phyloP scores from a whole-genome alignment of 2,797 vertebrate species.

The Chloroceryle amazona region DNA sequence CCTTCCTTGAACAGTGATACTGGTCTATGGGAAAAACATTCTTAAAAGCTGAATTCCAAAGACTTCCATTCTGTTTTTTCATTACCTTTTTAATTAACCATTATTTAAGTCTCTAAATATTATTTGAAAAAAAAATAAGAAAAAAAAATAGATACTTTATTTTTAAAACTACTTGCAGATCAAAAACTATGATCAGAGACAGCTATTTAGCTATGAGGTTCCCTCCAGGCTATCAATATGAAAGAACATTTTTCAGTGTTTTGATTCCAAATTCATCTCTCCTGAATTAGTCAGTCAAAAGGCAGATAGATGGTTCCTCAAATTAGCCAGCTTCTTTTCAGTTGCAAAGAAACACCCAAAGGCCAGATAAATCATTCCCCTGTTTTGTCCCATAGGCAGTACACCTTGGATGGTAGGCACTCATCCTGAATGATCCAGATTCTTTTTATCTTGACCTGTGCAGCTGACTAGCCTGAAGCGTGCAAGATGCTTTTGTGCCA shows the following conservation, averaged over 20 bases:
- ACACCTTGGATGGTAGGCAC: background rate
- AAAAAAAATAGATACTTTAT: background rate
- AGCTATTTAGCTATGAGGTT: background rate
- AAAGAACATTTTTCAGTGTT: background rate
- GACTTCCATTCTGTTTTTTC: background rate
- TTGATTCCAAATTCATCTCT: background rate
- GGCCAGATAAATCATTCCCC: background rate
- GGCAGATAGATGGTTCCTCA: background rate
- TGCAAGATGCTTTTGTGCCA: background rate
- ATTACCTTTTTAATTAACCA: background rate
- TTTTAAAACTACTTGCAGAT: background rate
- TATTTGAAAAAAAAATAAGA: background rate
- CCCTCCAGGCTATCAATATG: background rate
- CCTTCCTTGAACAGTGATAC: background rate
- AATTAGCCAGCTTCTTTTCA: constrained; percentile 4
- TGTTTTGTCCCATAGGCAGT: background rate
- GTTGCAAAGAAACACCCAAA: background rate
- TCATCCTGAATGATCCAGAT: background rate
- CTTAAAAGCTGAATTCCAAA: background rate
- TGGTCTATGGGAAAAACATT: background rate
- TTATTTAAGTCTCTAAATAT: background rate
- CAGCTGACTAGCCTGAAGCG: background rate
- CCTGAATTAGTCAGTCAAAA: background rate
- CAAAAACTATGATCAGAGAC: background rate
- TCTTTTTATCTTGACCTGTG: background rate